Base-by-base conservation (phyloP, 2,797 vertebrate genomes). In the Fistularia commersonii region DNA sequence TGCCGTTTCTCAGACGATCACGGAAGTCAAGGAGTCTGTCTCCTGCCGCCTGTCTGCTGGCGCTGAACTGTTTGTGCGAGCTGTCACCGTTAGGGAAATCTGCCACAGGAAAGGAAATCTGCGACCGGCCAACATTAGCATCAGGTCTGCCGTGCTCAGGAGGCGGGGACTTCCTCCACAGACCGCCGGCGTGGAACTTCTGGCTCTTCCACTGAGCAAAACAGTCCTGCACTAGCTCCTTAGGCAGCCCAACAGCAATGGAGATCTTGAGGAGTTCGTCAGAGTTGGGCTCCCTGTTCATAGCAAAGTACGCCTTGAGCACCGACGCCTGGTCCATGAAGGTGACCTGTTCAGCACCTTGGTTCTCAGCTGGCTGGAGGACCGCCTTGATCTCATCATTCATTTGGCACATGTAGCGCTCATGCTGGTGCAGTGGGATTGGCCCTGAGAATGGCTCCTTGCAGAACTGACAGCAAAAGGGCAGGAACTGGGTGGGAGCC, bases 231-330 rank as follows among this genome's bases (percentile, higher is more conserved):
- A 99, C 94, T 72, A 96, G 94, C 87, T 98, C 95, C 82, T 95
- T 93, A 88, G 95, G 94, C 85, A 98, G 95, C 76, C 95, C 96
- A 47, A 98, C 94, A 47, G 95, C 94, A 65, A 94, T 91, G 77
- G 97, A 97, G 82, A 99, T 98, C 91, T 96, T 98, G 82, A 95
- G 92, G 89, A 98, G 91, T 90, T 99, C 96, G 74, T 99, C 96
- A 66, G 94, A 92, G 80, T 94, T 97, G 65, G 94, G 94, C 64
- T 98, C 94, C 79, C 94, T 94, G 78, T 98, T 98, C 93, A 96
- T 94, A 87, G 93, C 93, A 67, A 94, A 95, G 82, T 95, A 96
- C 9, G 94, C 91, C 90, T 95, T 97, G 61, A 96, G 93, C 90
- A 97, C 91, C 61, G 95, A 96, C 86, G 95, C 90, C 66, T 95